Conservation (phyloP, 2,113 vertebrate genomes). For the Stigmatopora nigra region DNA sequence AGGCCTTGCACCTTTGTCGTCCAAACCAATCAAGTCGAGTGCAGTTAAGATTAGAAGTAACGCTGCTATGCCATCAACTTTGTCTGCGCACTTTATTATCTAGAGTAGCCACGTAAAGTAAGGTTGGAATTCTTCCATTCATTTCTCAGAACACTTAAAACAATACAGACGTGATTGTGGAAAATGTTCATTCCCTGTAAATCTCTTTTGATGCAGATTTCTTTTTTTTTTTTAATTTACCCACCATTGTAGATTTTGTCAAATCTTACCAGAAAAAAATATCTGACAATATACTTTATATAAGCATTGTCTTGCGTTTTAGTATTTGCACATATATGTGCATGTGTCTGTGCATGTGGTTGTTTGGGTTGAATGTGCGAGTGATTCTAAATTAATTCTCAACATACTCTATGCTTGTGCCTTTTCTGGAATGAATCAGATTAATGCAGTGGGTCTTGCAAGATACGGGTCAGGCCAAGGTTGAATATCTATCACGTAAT, state of each 20-base stretch:
- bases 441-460: conserved; percentile 13
- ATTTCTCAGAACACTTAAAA: conserved; percentile 1
- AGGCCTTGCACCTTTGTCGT: conserved; percentile 37
- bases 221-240: neutral
- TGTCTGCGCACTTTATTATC: conserved; percentile 18
- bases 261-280: too few species aligned
- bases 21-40: conserved; percentile 55
- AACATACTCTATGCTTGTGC: conserved; percentile 16
- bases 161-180: neutral
- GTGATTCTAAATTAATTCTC: conserved; percentile 19
- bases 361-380: neutral
- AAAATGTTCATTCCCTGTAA: neutral
- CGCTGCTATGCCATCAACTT: conserved; percentile 17
- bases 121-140: neutral
- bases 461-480: conserved; percentile 10
- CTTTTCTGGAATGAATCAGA: conserved; percentile 20
- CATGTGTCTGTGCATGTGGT: neutral
- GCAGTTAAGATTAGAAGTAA: conserved; percentile 40
- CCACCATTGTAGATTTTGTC: neutral
- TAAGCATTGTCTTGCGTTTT: neutral
- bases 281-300: too few species aligned
- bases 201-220: neutral
- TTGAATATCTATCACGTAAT: conserved; percentile 12
- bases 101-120: neutral
- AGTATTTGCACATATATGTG: neutral